Percentiles rank a stretch among this genome's conserved stretches.
Conservation (phyloP, 2,888 invertebrate species). For the Cylindroiulus punctatus region DNA sequence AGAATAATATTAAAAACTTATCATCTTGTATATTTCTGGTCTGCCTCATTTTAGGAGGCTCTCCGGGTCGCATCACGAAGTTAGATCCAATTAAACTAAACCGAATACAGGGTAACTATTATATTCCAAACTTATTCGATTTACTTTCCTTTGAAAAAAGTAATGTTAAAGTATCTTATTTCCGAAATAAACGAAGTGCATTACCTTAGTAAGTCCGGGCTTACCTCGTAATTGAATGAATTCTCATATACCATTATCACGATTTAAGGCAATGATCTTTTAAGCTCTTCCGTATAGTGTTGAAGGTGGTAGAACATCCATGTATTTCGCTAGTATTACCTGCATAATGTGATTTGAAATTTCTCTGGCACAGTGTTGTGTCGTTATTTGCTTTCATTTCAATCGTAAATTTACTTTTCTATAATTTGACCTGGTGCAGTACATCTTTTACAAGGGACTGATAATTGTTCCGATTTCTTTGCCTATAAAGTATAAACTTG, state of each 20-base stretch:
- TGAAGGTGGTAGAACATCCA: neutral
- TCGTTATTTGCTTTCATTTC: constrained; percentile 21
- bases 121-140: constrained; percentile 4
- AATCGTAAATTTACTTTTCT: neutral
- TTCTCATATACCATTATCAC: neutral
- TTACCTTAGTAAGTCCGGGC: neutral
- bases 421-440: neutral
- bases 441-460: neutral
- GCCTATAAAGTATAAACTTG: neutral
- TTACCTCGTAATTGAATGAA: constrained; percentile 23
- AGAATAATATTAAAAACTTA: neutral
- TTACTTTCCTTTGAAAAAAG: constrained; percentile 11
- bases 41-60: neutral
- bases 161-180: neutral
- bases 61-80: neutral
- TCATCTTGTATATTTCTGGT: neutral
- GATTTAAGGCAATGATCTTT: neutral
- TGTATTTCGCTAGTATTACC: neutral
- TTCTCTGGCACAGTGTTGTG: neutral
- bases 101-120: neutral
- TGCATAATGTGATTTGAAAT: neutral
- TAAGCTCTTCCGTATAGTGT: constrained; percentile 34
- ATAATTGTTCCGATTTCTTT: constrained; percentile 22
- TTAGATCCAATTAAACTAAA: neutral
- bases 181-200: neutral